phyloP scores from a whole-genome alignment of 35 echinoderm and acorn worm genomes.

The Patiria miniata region DNA sequence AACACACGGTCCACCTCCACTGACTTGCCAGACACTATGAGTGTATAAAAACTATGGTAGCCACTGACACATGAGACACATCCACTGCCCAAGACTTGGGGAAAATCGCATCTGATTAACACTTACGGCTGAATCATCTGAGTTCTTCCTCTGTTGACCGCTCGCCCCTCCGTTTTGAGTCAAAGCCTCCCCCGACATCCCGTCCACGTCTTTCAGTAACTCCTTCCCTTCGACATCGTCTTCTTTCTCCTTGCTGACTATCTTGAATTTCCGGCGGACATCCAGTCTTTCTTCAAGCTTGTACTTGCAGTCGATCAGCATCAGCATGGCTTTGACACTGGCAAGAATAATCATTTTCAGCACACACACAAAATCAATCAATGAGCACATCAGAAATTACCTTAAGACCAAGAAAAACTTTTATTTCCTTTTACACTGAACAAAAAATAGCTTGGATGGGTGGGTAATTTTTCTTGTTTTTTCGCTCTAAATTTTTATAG shows the following conservation, averaged over 20 bases:
- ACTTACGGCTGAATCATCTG: constrained; percentile 10
- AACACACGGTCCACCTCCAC: too few relatives aligned
- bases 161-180: constrained; percentile 5
- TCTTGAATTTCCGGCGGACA: constrained; percentile 66
- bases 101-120: too few relatives aligned
- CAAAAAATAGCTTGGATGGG: too few relatives aligned
- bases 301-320: constrained; percentile 96
- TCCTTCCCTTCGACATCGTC: constrained; percentile 38
- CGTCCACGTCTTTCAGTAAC: constrained; percentile 37
- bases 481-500: too few relatives aligned
- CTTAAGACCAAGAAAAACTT: neutral
- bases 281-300: constrained; percentile 78
- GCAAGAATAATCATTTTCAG: neutral
- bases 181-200: neutral
- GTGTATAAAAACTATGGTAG: too few relatives aligned
- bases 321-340: constrained; percentile 95
- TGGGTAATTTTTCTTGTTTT: too few relatives aligned
- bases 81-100: too few relatives aligned
- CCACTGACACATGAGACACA: too few relatives aligned
- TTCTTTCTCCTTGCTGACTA: constrained; percentile 43
- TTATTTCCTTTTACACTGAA: neutral
- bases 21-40: too few relatives aligned
- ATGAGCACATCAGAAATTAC: neutral
- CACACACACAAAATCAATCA: neutral
- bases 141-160: neutral